Evolutionary conservation across 2,797 vertebrate genomes (phyloP), one percentile per base, ranked within the genome.

Genomic region (Lepilemur septentrionalis): DNA sequence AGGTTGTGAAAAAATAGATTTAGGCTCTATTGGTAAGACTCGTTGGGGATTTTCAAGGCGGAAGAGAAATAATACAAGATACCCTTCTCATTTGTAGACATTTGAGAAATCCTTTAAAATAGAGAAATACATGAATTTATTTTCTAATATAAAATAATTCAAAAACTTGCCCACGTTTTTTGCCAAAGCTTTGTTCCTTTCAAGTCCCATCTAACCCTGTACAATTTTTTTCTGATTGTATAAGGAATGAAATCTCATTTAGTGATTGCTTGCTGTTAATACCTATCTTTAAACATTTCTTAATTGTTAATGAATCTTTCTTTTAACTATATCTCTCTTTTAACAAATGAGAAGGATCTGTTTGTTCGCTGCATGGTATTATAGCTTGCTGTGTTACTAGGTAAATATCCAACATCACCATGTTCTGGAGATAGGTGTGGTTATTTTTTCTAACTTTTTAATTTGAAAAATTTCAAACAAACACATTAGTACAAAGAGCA

Each of bases 91-190:
- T 96, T 92, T 85, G 88, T 86, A 95, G 94, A 65, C 32, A 1
- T 95, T 95, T 93, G 94, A 95, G 89, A 97, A 95, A 94, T 90
- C 83, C 35, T 65, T 96, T 93, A 91, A 95, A 94, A 89, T 79
- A 97, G 65, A 94, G 81, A 94, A 95, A 93, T 41, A 70, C 28
- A 65, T 69, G 84, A 89, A 81, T 96, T 96, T 97, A 90, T 95
- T 97, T 94, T 94, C 80, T 52, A 95, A 76, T 67, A 88, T 10
- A 86, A 91, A 94, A 65, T 65, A 93, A 86, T 94, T 94, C 86
- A 63, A 91, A 92, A 89, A 59, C 63, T 75, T 89, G 30, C 63
- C 32, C 32, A 13, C 85, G 23, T 73, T 93, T 96, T 50, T 94
- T 95, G 76, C 43, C 15, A 94, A 73, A 93, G 50, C n/a, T 70